A percentile compares a stretch with the other conserved stretches of the same genome.
These are phyloP conservation scores for Lepidocyrtinus sp. DNA, from an alignment of 2,888 invertebrate genomes.

Conservation along the genomic window DNA sequence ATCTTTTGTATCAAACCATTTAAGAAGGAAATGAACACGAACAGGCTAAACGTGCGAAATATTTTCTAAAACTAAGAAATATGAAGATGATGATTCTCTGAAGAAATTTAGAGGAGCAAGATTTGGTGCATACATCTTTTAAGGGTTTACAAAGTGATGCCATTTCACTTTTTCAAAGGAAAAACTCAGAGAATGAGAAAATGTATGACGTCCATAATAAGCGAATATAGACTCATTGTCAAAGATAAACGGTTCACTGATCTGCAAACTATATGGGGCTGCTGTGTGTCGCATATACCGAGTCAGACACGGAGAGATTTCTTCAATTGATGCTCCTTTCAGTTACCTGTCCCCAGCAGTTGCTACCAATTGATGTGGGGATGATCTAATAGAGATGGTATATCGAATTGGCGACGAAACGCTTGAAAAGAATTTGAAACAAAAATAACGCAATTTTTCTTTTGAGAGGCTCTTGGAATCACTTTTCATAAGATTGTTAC, in stretches of 20 bases:
- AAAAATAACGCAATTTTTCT: no score
- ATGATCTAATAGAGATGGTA: no score
- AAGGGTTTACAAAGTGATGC: not conserved
- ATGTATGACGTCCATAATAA: not conserved
- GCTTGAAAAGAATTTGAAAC: no score
- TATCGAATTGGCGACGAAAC: no score
- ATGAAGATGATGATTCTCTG: slow-evolving; percentile 5
- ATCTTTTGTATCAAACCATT: not conserved
- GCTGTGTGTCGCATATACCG: no score
- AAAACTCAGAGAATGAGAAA: not conserved
- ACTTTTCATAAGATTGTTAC: no score
- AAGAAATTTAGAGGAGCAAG: not conserved
- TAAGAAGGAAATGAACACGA: not conserved
- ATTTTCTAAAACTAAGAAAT: slow-evolving; percentile 13
- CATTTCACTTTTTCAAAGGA: slow-evolving; percentile 5
- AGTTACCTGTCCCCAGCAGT: no score
- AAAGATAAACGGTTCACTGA: slow-evolving; percentile 51
- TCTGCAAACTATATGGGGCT: no score
- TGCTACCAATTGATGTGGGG: no score
- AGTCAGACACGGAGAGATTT: no score
- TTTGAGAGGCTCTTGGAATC: no score
- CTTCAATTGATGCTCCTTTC: no score
- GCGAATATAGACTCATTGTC: slow-evolving; percentile 24
- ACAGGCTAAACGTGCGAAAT: not conserved
- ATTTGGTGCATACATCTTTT: not conserved